Base-by-base conservation (phyloP, 2,888 invertebrate genomes). In the Trissonchulus sp. region DNA sequence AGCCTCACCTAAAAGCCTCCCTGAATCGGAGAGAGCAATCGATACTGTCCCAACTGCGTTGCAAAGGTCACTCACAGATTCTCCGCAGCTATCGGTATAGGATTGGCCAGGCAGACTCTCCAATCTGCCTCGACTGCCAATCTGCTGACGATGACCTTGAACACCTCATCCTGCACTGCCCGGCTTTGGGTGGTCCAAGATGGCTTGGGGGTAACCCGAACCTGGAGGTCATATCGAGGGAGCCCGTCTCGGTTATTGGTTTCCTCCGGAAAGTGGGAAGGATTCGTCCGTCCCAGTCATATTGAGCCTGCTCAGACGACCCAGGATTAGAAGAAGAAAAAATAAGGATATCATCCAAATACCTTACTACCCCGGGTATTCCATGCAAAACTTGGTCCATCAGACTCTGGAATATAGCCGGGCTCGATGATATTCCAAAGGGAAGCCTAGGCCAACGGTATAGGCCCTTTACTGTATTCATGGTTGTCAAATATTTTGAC, bases 161-260 rank as follows among this genome's bases (percentile, higher is more conserved):
- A 48, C 48, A 48, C 48, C 48, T 48, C 48, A 23, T 48, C 48
- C 48, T 48, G 48, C 48, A 48, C 48, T 48, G 48, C 48, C 48
- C 8, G 23, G 48, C 48, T 23, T 48, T 48, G 48, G 48, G 48
- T 48, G 8, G 48, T 48, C 48, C 48, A 15, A 48, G 48, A 48
- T 48, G 48, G 48, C 48, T 48, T 48, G 48, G 48, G 48, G 48
- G 23, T 15, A 48, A 48, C 23, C 48, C 48, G 48, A 48, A 48
- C 23, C 48, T 48, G 48, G 48, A 48, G 23, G 23, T 48, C 48
- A 8, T 48, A 48, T 48, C 48, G 48, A 48, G 8, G 48, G 48
- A 48, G 8, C 48, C 48, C 48, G 8, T 48, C 48, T 48, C 48
- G 48, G 48, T 48, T 48, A 48, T 48, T 48, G 48, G 48, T 23